Conservation (phyloP, 2,113 vertebrate genomes). For the Hystrix cristata region DNA sequence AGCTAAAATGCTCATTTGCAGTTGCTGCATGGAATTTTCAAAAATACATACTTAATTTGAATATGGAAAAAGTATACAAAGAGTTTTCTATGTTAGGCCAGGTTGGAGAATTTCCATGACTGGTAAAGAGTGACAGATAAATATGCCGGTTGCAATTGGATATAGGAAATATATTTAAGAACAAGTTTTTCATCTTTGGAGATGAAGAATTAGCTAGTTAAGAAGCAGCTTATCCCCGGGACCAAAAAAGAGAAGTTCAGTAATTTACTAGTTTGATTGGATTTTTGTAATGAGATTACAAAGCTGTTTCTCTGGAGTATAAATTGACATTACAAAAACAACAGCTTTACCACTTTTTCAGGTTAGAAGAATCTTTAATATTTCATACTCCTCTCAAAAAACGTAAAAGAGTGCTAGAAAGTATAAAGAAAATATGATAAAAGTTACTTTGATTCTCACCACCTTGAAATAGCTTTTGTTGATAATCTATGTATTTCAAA, state of each 20-base stretch:
- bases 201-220: slow-evolving; percentile 1
- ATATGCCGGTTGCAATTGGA: slow-evolving; percentile 15
- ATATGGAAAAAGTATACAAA: slow-evolving; percentile 27
- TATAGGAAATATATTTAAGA: slow-evolving; percentile 38
- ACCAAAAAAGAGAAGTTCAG: neutral
- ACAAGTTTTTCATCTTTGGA: slow-evolving; percentile 28
- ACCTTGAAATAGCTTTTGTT: neutral
- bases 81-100: slow-evolving; percentile 12
- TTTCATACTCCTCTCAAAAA: neutral
- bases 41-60: slow-evolving; percentile 28
- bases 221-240: neutral
- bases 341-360: slow-evolving; percentile 7
- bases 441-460: neutral
- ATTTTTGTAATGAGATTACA: slow-evolving; percentile 33
- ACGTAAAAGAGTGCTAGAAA: neutral
- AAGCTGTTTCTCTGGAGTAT: slow-evolving; percentile 7
- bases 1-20: slow-evolving; percentile 51
- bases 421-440: neutral
- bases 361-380: slow-evolving; percentile 19
- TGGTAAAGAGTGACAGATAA: slow-evolving; percentile 37
- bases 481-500: slow-evolving; percentile 5
- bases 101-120: slow-evolving; percentile 26
- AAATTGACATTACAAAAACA: slow-evolving; percentile 23
- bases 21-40: neutral
- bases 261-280: slow-evolving; percentile 11